phyloP scores from a whole-genome alignment of 2,797 vertebrate genomes.

The Sebastolobus altivelis region DNA sequence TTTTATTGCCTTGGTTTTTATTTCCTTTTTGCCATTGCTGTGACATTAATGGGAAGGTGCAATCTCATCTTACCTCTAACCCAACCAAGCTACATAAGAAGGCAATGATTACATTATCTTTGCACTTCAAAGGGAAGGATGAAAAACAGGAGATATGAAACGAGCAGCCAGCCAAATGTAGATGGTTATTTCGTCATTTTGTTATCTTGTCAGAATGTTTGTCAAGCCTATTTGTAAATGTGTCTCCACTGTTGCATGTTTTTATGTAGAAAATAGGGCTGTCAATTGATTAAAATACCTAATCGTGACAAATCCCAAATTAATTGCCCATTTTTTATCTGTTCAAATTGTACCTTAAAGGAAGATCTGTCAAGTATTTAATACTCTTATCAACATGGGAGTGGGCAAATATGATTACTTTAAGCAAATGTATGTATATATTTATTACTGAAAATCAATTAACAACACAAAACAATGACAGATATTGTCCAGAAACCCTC shows the following conservation, averaged over 20 bases:
- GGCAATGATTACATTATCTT: neutral
- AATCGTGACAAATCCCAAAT: too few relatives aligned
- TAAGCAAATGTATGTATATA: too few relatives aligned
- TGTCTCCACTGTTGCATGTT: neutral
- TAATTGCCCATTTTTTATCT: too few relatives aligned
- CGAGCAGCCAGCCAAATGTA: constrained; percentile 19
- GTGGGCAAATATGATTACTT: too few relatives aligned
- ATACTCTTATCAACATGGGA: too few relatives aligned
- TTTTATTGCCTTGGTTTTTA: constrained; percentile 47
- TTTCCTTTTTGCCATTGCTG: constrained; percentile 49
- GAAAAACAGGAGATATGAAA: constrained; percentile 14
- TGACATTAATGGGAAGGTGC: constrained; percentile 65
- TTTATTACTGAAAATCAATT: too few relatives aligned
- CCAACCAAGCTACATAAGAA: neutral
- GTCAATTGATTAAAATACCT: too few relatives aligned
- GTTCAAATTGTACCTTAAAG: too few relatives aligned
- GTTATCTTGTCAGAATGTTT: constrained; percentile 2
- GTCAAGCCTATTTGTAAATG: constrained; percentile 2
- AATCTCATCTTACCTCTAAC: constrained; percentile 27
- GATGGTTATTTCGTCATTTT: constrained; percentile 15
- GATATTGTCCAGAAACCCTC: too few relatives aligned
- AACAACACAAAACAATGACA: too few relatives aligned
- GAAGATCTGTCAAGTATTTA: too few relatives aligned
- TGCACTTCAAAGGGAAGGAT: neutral
- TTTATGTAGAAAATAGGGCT: too few relatives aligned